Evolutionary conservation across 2,888 invertebrate genomes (phyloP), one percentile per base, ranked within the genome.

Genomic region (Mycalesis mineus): DNA sequence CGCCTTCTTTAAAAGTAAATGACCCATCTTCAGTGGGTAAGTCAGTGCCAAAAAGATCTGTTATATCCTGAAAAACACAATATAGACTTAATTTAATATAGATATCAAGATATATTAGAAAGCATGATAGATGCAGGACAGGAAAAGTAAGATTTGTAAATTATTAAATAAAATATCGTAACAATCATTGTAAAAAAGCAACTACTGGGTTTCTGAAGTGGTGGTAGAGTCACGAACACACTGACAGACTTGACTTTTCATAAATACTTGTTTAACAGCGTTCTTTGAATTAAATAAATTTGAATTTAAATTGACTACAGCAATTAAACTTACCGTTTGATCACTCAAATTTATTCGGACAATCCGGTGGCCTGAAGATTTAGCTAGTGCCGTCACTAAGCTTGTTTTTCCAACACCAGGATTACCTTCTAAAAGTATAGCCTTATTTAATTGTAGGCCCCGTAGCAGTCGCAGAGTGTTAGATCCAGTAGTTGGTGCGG

Each of bases 351-450:
- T 99, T 59, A 99, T 97, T 45, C 99, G 91, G 11, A 97, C 94
- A 33, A 99, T 92, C 72, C 92, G 91, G 77, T 97, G 93, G 1
- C 97, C 96, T 1, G 97, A 93, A 7, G 93, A 92, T 73, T 93
- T 94, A 0, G 98, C 98, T 40, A 99, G 87, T 28, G 97, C 97
- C 54, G 94, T 93, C 1, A 99, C 96, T 55, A 98, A 91, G 67
- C 98, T 98, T 0, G 99, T 99, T 86, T 99, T 99, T 2, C 99
- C 99, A 15, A 99, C 98, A 1, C 99, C 99, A 2, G 99, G 99
- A 69, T 97, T 96, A 1, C 97, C 99, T 90, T 99, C 99, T 14
- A 99, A 84, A 54, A 99, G 91, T 58, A 99, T 93, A 0, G 99
- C 97, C 78, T 98, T 96, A 61, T 95, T 95, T 59, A 98, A 82